Evolutionary conservation across 2,888 invertebrate species (phyloP).

Genomic region (Dynastes grantii): DNA sequence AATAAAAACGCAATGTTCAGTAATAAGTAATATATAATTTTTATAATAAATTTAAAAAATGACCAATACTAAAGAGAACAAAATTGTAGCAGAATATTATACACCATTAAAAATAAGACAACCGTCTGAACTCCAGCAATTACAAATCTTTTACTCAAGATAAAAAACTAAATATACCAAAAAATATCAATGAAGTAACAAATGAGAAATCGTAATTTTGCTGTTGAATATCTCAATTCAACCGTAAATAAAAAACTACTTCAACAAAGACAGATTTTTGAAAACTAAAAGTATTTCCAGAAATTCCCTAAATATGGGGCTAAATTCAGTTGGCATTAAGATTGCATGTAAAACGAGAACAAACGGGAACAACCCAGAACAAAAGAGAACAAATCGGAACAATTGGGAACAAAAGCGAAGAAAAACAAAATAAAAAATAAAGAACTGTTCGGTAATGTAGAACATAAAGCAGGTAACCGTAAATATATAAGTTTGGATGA

Average conservation of each 20-base stretch:
- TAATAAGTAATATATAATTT: background rate
- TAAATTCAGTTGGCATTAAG: conserved; percentile 32
- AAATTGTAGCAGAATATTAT: background rate
- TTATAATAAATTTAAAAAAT: conserved; percentile 7
- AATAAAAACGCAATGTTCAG: no score
- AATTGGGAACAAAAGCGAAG: no score
- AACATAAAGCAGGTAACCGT: no score
- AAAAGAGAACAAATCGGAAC: no score
- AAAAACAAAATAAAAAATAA: no score
- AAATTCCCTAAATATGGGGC: conserved; percentile 35
- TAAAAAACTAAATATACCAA: conserved; percentile 13
- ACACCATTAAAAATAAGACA: conserved; percentile 34
- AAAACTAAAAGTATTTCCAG: conserved; percentile 23
- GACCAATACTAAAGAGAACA: background rate
- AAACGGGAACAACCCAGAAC: background rate
- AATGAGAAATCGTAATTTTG: conserved; percentile 23
- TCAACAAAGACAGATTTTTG: conserved; percentile 1
- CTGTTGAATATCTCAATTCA: conserved; percentile 17
- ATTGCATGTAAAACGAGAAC: conserved; percentile 31
- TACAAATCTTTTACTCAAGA: conserved; percentile 44
- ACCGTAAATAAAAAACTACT: conserved; percentile 30
- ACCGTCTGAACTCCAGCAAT: conserved; percentile 39
- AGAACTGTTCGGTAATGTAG: no score
- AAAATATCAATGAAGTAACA: conserved; percentile 2
- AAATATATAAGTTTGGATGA: no score